phyloP scores from a whole-genome alignment of 2,113 vertebrate genomes.

The Pteropus alecto region DNA sequence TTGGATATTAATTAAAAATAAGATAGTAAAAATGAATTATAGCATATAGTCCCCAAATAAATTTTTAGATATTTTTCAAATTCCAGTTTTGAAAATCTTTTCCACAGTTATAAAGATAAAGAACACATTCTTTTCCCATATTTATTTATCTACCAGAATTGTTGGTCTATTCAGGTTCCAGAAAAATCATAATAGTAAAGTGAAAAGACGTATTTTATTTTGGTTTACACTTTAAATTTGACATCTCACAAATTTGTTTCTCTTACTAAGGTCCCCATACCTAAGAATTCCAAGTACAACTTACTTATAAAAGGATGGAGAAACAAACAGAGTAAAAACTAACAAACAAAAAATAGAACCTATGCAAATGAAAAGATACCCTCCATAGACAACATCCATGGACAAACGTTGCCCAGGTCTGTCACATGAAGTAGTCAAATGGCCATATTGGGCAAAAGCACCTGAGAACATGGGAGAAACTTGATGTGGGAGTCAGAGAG shows the following conservation, averaged over 20 bases:
- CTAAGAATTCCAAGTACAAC: neutral
- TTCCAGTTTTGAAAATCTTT: neutral
- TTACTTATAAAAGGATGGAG: neutral
- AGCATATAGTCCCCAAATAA: neutral
- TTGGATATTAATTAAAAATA: conserved; percentile 27
- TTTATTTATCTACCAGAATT: conserved; percentile 2
- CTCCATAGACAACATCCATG: neutral
- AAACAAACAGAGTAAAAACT: neutral
- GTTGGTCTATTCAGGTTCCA: neutral
- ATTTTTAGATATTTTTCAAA: conserved; percentile 10
- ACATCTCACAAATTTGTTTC: neutral
- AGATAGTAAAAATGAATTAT: neutral
- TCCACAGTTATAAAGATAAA: neutral
- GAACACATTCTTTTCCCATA: neutral
- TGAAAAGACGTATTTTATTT: neutral
- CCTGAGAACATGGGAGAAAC: neutral
- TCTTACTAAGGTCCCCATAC: neutral
- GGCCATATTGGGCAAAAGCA: fast-evolving
- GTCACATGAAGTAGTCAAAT: neutral
- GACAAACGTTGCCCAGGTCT: neutral
- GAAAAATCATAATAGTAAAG: neutral
- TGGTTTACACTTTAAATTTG: neutral
- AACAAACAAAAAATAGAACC: neutral
- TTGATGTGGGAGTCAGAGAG: neutral
- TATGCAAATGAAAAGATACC: neutral